Evolutionary conservation across 35 echinoderm and acorn worm species (phyloP).

Genomic region (Nesometra sesokonis): DNA sequence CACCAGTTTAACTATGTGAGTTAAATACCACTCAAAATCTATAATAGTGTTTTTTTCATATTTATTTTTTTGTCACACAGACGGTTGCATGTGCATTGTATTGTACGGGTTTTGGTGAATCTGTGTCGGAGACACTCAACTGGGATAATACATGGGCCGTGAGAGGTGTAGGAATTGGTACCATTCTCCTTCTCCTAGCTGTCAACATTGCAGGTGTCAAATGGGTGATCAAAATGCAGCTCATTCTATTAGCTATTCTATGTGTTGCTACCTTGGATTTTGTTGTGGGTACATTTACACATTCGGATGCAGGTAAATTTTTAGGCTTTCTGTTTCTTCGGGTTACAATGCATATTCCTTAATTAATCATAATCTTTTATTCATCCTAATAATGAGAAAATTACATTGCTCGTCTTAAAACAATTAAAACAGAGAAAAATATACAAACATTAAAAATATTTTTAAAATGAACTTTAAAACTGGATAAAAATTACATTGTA

Average conservation of each 20-base stretch:
- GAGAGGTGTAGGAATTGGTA: constrained; percentile 79
- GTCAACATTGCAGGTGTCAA: constrained; percentile 96
- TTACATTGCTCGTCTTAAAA: too few relatives aligned
- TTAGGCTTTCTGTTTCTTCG: too few relatives aligned
- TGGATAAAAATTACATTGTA: too few relatives aligned
- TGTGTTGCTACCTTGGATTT: constrained; percentile 93
- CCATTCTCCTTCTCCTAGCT: constrained; percentile 76
- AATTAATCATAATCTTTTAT: too few relatives aligned
- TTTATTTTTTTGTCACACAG: constrained; percentile 14
- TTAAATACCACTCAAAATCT: too few relatives aligned
- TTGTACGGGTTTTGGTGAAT: constrained; percentile 98
- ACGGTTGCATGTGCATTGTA: constrained; percentile 94
- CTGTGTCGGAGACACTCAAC: constrained; percentile 66
- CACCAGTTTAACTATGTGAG: too few relatives aligned
- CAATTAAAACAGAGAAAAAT: too few relatives aligned
- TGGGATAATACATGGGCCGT: constrained; percentile 92
- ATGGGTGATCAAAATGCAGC: constrained; percentile 98
- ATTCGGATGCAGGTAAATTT: constrained; percentile 63
- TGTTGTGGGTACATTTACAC: constrained; percentile 84
- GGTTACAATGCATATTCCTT: too few relatives aligned
- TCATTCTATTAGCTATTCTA: constrained; percentile 74
- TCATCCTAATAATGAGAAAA: too few relatives aligned
- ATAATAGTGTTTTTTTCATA: too few relatives aligned
- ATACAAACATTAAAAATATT: too few relatives aligned
- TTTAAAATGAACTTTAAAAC: too few relatives aligned